Base-by-base conservation (phyloP, 2,113 vertebrate genomes). In the Cephalopholis sonnerati region DNA sequence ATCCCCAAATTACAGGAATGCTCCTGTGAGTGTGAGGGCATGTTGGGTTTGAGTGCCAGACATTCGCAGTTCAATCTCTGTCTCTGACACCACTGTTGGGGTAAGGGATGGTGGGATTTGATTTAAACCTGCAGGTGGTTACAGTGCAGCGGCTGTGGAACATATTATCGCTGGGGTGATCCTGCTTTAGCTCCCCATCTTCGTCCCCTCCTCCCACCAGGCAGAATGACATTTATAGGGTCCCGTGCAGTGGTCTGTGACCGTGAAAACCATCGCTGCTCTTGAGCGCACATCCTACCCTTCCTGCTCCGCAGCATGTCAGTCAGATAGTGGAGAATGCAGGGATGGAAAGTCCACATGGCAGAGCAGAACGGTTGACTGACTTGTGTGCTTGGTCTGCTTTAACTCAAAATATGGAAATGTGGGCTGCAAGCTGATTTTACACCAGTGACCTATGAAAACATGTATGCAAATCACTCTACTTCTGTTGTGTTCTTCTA, bases 41-140 rank as follows among this genome's bases (percentile, higher is more conserved):
- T 71, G 53, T 66, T 81, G 44, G 39, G 72, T 88, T 80, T 74
- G 51, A 81, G 61, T 3, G 10, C 57, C 77, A 87, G 82, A 79
- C 74, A 61, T 88, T 18, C 3, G 15, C 64, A 66, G 79, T 79
- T 83, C 71, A 71, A 46, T 77, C 76, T 87, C 70, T 67, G 79
- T 86, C 59, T 79, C 58, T 74, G 67, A 86, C 83, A 82, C 62
- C 53, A 32, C 48, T 79, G 79, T 68, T 70, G 24, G 67, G 74
- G n/a, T 74, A 53, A 58, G 44, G 77, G 50, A 71, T 78, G 64
- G 75, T 78, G 79, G 65, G 74, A 84, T 88, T 90, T 83, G 89
- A 87, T 91, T 89, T 85, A 79, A 91, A 88, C 78, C 91, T 88
- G 89, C 89, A 90, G 92, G 93, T 93, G 90, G 87, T 86, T 88